Conservation (phyloP, 2,797 vertebrate genomes). For the Myiotriccus ornatus region DNA sequence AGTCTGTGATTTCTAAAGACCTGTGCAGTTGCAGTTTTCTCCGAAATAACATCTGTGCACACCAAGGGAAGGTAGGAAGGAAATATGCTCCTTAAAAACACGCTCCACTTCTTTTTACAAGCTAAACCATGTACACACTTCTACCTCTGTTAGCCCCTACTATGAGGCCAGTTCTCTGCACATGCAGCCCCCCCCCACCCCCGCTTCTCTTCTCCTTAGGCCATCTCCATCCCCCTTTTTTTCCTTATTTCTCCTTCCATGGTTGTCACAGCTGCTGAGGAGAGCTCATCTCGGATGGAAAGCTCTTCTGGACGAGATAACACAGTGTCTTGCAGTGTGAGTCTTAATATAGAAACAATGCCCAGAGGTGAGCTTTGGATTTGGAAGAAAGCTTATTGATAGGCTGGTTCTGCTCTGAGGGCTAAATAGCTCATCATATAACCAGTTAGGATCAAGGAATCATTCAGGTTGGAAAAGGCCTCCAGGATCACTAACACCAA, state of each 20-base stretch:
- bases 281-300: not conserved
- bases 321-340: not conserved
- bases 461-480: not conserved
- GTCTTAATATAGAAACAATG: not conserved
- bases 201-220: not conserved
- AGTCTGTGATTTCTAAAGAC: not conserved
- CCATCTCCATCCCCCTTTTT: not conserved
- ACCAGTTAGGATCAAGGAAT: not conserved
- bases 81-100: constrained; percentile 60
- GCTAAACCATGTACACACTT: not conserved
- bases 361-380: not conserved
- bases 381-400: not conserved
- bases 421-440: not conserved
- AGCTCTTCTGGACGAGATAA: not conserved
- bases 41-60: constrained; percentile 50
- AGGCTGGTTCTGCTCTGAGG: not conserved
- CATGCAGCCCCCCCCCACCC: not conserved
- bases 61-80: not conserved
- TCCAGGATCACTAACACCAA: not conserved
- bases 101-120: not conserved
- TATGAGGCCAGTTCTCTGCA: not conserved
- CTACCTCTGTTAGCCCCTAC: not conserved
- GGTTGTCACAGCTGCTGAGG: not conserved
- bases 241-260: not conserved
- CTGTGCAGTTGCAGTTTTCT: constrained; percentile 4